Conservation (phyloP, 1,140 invertebrate genomes). For the Drosophila ananassae region DNA sequence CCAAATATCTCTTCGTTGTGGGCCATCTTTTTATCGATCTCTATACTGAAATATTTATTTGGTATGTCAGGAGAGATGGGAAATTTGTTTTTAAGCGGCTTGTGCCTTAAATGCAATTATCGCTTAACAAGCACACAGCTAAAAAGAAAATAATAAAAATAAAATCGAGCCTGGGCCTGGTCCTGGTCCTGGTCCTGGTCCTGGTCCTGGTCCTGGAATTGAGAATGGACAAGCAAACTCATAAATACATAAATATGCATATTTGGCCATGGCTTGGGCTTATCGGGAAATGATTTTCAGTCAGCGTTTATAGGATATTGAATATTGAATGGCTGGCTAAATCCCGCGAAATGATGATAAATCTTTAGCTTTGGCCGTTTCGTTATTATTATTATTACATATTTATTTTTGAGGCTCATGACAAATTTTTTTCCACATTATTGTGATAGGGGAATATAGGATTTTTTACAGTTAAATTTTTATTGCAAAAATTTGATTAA, state of each 20-base stretch:
- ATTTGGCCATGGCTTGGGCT: conserved; percentile 25
- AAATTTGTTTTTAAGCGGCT: conserved; percentile 33
- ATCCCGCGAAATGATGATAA: conserved; percentile 35
- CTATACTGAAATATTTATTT: conserved; percentile 8
- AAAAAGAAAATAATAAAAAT: conserved; percentile 6
- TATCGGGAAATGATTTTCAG: conserved; percentile 40
- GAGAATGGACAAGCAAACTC: neutral
- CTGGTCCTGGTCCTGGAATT: no score
- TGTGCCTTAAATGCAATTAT: conserved; percentile 52
- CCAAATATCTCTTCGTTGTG: no score
- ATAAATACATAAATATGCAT: conserved; percentile 26
- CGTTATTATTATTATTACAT: conserved; percentile 8
- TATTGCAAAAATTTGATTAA: no score
- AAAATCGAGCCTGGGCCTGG: neutral
- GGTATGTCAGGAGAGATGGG: neutral
- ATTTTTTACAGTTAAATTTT: no score
- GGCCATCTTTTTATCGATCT: no score
- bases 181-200: no score
- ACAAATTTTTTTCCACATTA: neutral
- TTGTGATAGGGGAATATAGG: neutral
- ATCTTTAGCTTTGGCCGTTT: conserved; percentile 5
- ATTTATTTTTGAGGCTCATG: neutral
- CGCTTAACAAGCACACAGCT: conserved; percentile 25
- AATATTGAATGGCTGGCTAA: conserved; percentile 38
- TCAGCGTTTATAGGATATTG: conserved; percentile 32